These are phyloP conservation scores for Pseudopleuronectes americanus DNA, from an alignment of 2,797 vertebrate genomes.

Conservation along the genomic window DNA sequence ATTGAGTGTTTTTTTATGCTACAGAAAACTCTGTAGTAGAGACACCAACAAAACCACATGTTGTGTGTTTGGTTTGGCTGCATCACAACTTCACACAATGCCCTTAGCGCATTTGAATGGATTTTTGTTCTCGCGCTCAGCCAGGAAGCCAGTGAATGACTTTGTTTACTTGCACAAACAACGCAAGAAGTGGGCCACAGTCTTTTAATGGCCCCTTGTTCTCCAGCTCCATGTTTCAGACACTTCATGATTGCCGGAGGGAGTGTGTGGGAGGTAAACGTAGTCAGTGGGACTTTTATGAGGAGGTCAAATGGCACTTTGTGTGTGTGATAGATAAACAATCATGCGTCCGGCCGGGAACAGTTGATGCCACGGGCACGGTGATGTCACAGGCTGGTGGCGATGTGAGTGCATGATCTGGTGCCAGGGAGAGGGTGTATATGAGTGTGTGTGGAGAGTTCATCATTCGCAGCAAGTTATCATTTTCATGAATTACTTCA, in stretches of 20 bases:
- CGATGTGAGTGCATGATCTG: conserved; percentile 42
- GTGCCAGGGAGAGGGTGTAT: conserved; percentile 43
- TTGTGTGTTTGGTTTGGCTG: conserved; percentile 10
- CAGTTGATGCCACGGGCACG: conserved; percentile 64
- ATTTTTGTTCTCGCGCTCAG: conserved; percentile 37
- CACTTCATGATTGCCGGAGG: conserved; percentile 56
- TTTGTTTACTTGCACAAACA: conserved; percentile 66
- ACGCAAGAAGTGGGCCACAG: conserved; percentile 65
- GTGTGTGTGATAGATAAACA: conserved; percentile 55
- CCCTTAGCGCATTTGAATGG: conserved; percentile 34
- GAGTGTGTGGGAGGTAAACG: conserved; percentile 10
- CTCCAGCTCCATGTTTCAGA: conserved; percentile 43
- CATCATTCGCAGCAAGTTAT: conserved; percentile 11
- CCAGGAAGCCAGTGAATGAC: conserved; percentile 63
- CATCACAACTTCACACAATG: conserved; percentile 24
- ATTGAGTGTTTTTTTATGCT: not conserved
- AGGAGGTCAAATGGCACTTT: conserved; percentile 59
- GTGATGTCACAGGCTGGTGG: conserved; percentile 79
- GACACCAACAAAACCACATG: not conserved
- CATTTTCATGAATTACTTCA: not conserved
- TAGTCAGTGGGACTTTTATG: conserved; percentile 14
- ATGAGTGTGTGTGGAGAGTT: conserved; percentile 26
- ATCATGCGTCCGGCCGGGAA: conserved; percentile 44
- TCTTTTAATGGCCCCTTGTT: conserved; percentile 72
- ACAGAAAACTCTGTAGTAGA: not conserved